Percentiles rank a stretch among this genome's conserved stretches.
These are phyloP conservation scores for Oxyteleia sp. DNA, from an alignment of 2,888 invertebrate species.

Conservation along the genomic window DNA sequence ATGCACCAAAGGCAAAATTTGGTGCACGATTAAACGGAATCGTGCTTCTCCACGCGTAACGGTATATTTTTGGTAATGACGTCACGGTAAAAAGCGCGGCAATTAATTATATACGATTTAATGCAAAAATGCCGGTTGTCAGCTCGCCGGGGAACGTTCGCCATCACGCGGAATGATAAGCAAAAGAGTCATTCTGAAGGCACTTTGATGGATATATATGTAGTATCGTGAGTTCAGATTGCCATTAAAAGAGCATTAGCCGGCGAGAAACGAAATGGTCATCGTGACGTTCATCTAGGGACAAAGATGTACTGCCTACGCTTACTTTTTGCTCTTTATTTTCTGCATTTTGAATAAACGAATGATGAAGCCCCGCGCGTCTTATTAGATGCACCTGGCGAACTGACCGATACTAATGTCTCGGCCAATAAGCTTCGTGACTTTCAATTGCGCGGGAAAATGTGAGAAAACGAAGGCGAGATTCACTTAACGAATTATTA, in stretches of 20 bases:
- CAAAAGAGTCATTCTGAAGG: slow-evolving; percentile 51
- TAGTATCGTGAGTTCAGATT: slow-evolving; percentile 61
- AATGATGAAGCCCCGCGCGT: slow-evolving; percentile 50
- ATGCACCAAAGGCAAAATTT: neutral
- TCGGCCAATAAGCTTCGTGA: no score
- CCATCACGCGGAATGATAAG: slow-evolving; percentile 64
- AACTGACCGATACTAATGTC: slow-evolving; percentile 68
- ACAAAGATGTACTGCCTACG: slow-evolving; percentile 72
- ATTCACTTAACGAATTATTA: no score
- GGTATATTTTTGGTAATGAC: slow-evolving; percentile 30
- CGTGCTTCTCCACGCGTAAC: neutral
- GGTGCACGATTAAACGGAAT: no score
- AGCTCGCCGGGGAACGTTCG: slow-evolving; percentile 21
- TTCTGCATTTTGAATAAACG: slow-evolving; percentile 63
- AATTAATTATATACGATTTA: slow-evolving; percentile 55
- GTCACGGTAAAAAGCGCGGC: slow-evolving; percentile 28
- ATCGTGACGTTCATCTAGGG: slow-evolving; percentile 75
- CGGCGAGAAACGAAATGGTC: slow-evolving; percentile 70
- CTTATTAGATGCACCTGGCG: slow-evolving; percentile 66
- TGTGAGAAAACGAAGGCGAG: no score
- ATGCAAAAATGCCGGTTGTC: slow-evolving; percentile 42
- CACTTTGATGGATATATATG: slow-evolving; percentile 58
- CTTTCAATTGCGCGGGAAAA: no score
- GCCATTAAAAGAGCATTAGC: slow-evolving; percentile 76
- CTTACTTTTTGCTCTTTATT: slow-evolving; percentile 62